Conservation (phyloP, 1,140 invertebrate genomes). For the Ruditapes philippinarum region DNA sequence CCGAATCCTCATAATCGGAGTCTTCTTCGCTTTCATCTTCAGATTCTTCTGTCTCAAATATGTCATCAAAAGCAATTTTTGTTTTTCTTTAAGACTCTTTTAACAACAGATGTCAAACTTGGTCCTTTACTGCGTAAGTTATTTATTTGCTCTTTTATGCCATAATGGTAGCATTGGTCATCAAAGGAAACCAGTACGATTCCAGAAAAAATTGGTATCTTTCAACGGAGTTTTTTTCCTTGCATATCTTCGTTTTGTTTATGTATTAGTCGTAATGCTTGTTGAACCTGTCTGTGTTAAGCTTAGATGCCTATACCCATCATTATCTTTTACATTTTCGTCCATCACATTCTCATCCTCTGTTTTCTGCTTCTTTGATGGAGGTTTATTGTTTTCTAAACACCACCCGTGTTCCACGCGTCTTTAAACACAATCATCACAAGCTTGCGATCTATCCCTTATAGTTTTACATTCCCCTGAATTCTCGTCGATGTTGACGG, state of each 20-base stretch:
- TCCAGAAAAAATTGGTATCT: no score
- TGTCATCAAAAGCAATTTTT: not conserved
- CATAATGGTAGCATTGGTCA: no score
- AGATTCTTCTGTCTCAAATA: not conserved
- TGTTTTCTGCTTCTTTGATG: not conserved
- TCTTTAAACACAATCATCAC: not conserved
- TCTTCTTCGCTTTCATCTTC: not conserved
- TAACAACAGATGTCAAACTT: not conserved
- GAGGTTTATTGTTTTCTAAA: not conserved
- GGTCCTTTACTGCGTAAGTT: not conserved
- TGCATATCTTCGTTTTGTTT: not conserved
- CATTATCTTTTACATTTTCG: not conserved
- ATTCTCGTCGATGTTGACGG: not conserved
- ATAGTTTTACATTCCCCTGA: not conserved
- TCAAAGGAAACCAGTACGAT: no score
- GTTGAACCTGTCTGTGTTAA: not conserved
- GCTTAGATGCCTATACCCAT: not conserved
- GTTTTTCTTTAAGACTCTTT: not conserved
- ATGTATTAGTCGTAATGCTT: conserved; percentile 13
- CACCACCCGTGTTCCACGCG: not conserved
- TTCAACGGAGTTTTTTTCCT: no score
- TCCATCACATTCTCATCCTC: not conserved
- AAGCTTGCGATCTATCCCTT: not conserved
- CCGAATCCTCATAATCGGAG: not conserved
- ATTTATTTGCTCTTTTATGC: not conserved